These are phyloP conservation scores for Kryptolebias marmoratus DNA, from an alignment of 2,113 vertebrate species.

Conservation along the genomic window DNA sequence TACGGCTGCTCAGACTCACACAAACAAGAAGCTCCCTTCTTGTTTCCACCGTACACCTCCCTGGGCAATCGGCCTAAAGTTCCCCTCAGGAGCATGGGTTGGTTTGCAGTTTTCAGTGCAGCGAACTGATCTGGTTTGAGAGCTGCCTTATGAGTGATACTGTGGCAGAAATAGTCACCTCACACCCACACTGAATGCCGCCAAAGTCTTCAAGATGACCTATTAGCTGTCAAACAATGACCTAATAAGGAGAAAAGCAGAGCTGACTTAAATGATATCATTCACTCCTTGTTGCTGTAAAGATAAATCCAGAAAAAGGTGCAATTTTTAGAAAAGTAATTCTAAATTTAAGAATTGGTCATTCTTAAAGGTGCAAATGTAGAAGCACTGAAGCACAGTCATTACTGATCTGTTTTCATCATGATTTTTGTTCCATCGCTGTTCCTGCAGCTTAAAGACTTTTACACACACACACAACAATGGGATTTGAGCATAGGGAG, in stretches of 20 bases:
- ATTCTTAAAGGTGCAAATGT: too few relatives aligned
- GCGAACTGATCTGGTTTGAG: not conserved
- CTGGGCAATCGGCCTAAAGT: constrained; percentile 46
- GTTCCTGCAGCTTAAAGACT: too few relatives aligned
- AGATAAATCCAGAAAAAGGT: too few relatives aligned
- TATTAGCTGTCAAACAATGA: constrained; percentile 16
- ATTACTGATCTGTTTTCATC: too few relatives aligned
- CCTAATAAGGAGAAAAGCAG: constrained; percentile 18
- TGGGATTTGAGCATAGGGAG: too few relatives aligned
- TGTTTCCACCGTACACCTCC: constrained; percentile 8
- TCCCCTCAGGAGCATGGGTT: constrained; percentile 10
- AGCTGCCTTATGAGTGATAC: constrained; percentile 19
- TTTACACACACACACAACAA: too few relatives aligned
- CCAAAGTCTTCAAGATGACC: constrained; percentile 5
- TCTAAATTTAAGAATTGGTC: too few relatives aligned
- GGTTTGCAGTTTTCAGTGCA: constrained; percentile 11
- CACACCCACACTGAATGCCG: constrained; percentile 33
- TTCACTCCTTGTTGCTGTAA: too few relatives aligned
- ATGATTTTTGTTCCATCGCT: too few relatives aligned
- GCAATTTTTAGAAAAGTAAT: too few relatives aligned
- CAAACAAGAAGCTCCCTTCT: constrained; percentile 21
- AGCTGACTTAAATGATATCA: not conserved
- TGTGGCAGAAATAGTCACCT: constrained; percentile 33
- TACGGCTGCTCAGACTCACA: constrained; percentile 14
- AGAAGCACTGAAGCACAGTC: too few relatives aligned